Evolutionary conservation across 2,113 vertebrate species (phyloP).

Genomic region (Aegotheles bennettii): DNA sequence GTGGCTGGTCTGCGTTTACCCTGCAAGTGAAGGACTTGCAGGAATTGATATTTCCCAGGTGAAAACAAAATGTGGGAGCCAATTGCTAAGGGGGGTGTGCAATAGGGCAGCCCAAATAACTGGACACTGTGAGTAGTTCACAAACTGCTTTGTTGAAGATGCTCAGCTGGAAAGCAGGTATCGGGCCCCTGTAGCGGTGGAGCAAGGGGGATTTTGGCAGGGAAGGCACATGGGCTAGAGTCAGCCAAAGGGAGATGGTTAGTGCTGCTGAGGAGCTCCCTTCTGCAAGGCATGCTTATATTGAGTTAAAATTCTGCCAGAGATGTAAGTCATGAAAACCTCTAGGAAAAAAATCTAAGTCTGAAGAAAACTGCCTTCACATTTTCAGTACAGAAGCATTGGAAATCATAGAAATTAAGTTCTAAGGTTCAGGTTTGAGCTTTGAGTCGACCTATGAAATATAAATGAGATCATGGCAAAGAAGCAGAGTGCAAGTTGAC

Average conservation of each 20-base stretch:
- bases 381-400: background rate
- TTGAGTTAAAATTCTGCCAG: background rate
- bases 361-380: background rate
- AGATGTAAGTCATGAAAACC: background rate
- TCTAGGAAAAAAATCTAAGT: background rate
- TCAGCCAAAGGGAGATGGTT: background rate
- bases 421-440: background rate
- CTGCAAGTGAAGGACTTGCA: background rate
- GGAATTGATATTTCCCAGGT: background rate
- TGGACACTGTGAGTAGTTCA: accelerated
- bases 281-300: background rate
- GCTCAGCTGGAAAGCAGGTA: background rate
- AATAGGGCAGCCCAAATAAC: background rate
- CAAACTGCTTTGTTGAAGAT: background rate
- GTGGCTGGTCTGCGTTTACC: background rate
- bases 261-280: background rate
- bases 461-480: background rate
- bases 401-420: background rate
- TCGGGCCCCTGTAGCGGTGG: accelerated
- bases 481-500: background rate
- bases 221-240: accelerated
- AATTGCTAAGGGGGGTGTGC: background rate
- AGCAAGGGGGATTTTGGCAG: background rate
- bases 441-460: background rate
- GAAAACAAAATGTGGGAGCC: background rate